Base-by-base conservation (phyloP, 2,888 invertebrate species). In the Chalcosyrphus nemorum region DNA sequence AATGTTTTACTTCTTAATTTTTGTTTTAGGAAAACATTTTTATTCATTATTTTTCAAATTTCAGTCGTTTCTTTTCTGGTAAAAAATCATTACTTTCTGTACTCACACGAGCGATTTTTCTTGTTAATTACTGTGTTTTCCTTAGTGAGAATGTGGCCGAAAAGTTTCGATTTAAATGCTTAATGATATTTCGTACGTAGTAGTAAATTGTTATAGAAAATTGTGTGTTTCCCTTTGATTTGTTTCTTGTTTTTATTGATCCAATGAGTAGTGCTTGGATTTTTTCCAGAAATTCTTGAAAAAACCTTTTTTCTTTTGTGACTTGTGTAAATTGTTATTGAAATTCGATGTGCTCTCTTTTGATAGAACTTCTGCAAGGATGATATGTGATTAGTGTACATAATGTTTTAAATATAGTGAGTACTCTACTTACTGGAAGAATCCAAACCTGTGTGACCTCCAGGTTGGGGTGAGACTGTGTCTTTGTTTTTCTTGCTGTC, bases 201-300 rank as follows among this genome's bases (percentile, higher is more conserved):
- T 75, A 84, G 68, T 78, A 43, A 75, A 74, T 70, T 70, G 57
- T 80, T 74, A 63, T 75, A 80, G 70, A 77, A 77, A 77, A 70
- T 47, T 61, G 24, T 70, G 17, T 77, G 54, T 19, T 52, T 61
- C 13, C 4, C 29, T 41, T 52, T 65, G 7, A 11, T 47, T 32
- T 29, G 29, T 59, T 47, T 45, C 7, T 41, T 59, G 11, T 24
- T 21, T 45, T 63, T 96, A 96, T 92, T 96, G 96, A 92, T 97
- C 97, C 92, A 96, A 92, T 86, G 97, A 97, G 91, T 96, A 95
- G 90, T 96, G 96, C 87, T 96, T 95, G 87, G 96, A 96, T 89
- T 96, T 94, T 92, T 97, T 97, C 97, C 97, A 97, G 88, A 97
- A 94, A 91, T 94, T 96, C 92, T 96, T 96, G 93, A 97, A 97